phyloP scores from a whole-genome alignment of 1,140 invertebrate species.

The Stegodyphus mimosarum region DNA sequence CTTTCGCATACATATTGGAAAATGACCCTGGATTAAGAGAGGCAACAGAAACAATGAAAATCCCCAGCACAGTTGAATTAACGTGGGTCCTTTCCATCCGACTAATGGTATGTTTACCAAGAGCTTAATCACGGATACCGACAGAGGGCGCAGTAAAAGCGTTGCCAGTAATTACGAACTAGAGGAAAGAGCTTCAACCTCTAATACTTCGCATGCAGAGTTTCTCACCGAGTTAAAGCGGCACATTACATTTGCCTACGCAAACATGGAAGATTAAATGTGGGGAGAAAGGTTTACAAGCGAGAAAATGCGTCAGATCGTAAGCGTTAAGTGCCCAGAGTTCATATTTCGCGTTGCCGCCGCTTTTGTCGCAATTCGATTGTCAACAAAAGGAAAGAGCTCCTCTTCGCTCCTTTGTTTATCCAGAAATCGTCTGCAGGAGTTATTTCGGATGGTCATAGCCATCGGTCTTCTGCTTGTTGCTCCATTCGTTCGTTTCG shows the following conservation, averaged over 20 bases:
- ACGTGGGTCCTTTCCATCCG: constrained; percentile 24
- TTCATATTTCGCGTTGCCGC: constrained; percentile 36
- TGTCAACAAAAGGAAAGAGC: constrained; percentile 55
- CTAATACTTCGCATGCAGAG: constrained; percentile 29
- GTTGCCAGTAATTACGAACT: constrained; percentile 42
- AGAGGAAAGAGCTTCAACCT: constrained; percentile 14
- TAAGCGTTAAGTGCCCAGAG: constrained; percentile 50
- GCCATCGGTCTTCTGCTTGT: constrained; percentile 31
- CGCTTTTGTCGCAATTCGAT: constrained; percentile 56
- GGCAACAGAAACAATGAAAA: constrained; percentile 3
- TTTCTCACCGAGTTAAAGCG: constrained; percentile 5
- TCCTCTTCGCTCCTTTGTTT: constrained; percentile 37
- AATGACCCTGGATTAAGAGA: neutral
- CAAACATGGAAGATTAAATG: constrained; percentile 56
- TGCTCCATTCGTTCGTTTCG: constrained; percentile 5
- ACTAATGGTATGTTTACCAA: constrained; percentile 56
- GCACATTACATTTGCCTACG: constrained; percentile 55
- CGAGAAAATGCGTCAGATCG: constrained; percentile 52
- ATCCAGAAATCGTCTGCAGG: constrained; percentile 31
- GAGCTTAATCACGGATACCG: constrained; percentile 57
- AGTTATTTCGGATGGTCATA: neutral
- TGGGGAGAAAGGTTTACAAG: constrained; percentile 33
- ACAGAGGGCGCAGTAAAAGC: constrained; percentile 56
- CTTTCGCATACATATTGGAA: too few species aligned
- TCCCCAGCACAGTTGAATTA: constrained; percentile 24